Conservation (phyloP, 2,888 invertebrate species). For the Eupithecia abbreviata region DNA sequence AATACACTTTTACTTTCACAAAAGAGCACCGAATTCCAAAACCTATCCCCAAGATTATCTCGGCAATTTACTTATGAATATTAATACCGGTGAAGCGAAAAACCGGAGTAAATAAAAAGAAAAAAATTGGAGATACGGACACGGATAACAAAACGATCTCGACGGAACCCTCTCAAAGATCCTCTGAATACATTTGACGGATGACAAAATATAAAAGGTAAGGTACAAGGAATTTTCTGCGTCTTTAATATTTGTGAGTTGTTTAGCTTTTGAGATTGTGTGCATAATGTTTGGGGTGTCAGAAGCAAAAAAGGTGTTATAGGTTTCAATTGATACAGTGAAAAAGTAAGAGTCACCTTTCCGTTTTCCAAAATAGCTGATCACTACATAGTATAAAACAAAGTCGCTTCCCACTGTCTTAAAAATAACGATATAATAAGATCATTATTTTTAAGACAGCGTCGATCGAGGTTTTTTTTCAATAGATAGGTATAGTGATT, state of each 20-base stretch:
- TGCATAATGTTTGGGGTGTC: background rate
- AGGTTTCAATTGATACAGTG: background rate
- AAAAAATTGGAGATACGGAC: conserved; percentile 58
- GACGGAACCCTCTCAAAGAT: conserved; percentile 45
- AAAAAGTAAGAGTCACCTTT: background rate
- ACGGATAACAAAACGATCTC: conserved; percentile 70
- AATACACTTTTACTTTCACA: conserved; percentile 35
- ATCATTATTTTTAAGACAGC: no score
- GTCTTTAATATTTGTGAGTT: conserved; percentile 68
- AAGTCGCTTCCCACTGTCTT: no score
- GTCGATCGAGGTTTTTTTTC: no score
- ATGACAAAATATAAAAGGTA: conserved; percentile 77
- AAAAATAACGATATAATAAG: no score
- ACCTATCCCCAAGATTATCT: conserved; percentile 58
- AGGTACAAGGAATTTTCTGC: conserved; percentile 68
- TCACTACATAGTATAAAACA: no score
- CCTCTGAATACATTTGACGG: conserved; percentile 78
- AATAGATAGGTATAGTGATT: no score
- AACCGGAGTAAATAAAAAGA: conserved; percentile 58
- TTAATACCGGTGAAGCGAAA: conserved; percentile 71
- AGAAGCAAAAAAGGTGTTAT: background rate
- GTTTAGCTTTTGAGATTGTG: conserved; percentile 11
- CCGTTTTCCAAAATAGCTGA: no score
- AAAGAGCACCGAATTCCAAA: conserved; percentile 44
- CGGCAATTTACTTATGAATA: conserved; percentile 82